Evolutionary conservation across 2,888 invertebrate species (phyloP).

Genomic region (Tiliacea aurago): DNA sequence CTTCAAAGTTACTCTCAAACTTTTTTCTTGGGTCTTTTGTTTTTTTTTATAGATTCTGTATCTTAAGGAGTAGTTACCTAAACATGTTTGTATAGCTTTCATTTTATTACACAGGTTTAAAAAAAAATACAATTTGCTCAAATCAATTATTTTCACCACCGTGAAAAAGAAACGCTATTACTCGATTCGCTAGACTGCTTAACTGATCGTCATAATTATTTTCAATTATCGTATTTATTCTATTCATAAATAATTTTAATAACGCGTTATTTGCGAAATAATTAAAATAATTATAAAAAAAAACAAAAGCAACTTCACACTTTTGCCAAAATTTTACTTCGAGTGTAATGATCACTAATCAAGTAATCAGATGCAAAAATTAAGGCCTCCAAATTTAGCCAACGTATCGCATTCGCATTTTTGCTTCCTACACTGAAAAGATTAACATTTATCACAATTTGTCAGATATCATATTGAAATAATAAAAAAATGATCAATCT

Average conservation of each 20-base stretch:
- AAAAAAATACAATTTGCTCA: not conserved
- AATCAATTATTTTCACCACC: not conserved
- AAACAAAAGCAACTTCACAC: not conserved
- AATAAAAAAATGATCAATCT: conserved; percentile 68
- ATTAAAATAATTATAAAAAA: not conserved
- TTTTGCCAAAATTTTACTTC: not conserved
- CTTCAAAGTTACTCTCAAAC: conserved; percentile 47
- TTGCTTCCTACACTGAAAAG: conserved; percentile 18
- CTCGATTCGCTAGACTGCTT: too few species aligned
- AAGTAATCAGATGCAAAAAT: too few species aligned
- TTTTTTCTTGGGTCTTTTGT: not conserved
- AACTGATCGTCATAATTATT: not conserved
- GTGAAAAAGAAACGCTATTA: not conserved
- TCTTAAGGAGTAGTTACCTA: not conserved
- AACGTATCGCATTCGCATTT: conserved; percentile 25
- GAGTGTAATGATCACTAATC: too few species aligned
- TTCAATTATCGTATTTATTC: not conserved
- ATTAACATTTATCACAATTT: conserved; percentile 48
- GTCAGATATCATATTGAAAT: conserved; percentile 63
- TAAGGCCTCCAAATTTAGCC: conserved; percentile 17
- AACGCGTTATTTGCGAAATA: not conserved
- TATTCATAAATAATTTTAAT: not conserved
- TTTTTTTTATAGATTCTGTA: not conserved
- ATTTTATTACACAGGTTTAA: not conserved
- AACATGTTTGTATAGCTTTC: not conserved